phyloP scores from a whole-genome alignment of 1,140 invertebrate species.

The Drosophila bipectinata region DNA sequence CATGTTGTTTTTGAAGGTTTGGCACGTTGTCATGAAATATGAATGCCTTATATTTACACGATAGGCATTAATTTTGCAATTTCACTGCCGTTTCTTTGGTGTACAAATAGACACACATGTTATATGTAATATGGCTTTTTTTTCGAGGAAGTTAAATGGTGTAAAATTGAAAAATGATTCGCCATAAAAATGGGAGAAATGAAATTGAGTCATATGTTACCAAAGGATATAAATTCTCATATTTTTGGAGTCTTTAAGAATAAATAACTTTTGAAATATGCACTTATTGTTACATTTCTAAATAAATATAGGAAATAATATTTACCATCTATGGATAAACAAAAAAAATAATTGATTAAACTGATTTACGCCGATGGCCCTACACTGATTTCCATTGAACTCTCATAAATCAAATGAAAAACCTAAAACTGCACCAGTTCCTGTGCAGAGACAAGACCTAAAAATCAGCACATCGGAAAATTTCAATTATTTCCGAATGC shows the following conservation, averaged over 20 bases:
- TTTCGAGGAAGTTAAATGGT: slow-evolving; percentile 20
- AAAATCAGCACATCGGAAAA: slow-evolving; percentile 25
- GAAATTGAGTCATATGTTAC: slow-evolving; percentile 11
- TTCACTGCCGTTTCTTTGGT: slow-evolving; percentile 50
- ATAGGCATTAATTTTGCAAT: slow-evolving; percentile 71
- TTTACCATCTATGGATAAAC: background rate
- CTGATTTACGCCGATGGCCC: slow-evolving; percentile 31
- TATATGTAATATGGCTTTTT: slow-evolving; percentile 45
- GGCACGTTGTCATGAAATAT: slow-evolving; percentile 69
- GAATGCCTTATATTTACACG: slow-evolving; percentile 64
- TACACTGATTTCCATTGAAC: slow-evolving; percentile 10
- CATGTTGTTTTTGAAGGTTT: slow-evolving; percentile 57
- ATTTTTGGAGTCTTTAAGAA: background rate
- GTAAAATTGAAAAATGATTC: slow-evolving; percentile 24
- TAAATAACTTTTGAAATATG: background rate
- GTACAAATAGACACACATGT: background rate
- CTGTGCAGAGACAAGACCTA: slow-evolving; percentile 19
- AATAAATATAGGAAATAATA: too few species aligned
- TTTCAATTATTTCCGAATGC: slow-evolving; percentile 58
- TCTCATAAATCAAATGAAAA: slow-evolving; percentile 35
- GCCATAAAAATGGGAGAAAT: slow-evolving; percentile 15
- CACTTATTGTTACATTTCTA: too few species aligned
- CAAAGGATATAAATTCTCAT: too few species aligned
- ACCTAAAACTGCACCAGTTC: slow-evolving; percentile 31
- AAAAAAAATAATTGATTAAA: slow-evolving; percentile 18